A percentile compares a stretch with the other conserved stretches of the same genome.
Conservation (phyloP, 1,140 invertebrate genomes). For the Platyura marginata region DNA sequence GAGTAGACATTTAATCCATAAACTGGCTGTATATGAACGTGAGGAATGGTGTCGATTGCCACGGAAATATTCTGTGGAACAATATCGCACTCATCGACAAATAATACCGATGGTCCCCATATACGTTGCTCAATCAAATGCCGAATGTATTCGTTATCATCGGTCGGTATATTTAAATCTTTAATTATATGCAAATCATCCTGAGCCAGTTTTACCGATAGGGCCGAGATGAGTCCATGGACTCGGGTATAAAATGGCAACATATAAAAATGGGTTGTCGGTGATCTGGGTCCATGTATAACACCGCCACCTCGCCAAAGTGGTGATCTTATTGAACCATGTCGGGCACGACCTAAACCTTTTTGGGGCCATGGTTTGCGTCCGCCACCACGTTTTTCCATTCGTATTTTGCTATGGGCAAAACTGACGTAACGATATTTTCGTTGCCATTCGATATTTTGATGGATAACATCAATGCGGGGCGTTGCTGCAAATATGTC, state of each 20-base stretch:
- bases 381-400: conserved; percentile 74
- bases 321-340: conserved; percentile 80
- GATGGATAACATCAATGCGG: conserved; percentile 71
- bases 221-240: conserved; percentile 55
- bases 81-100: conserved; percentile 74
- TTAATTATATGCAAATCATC: conserved; percentile 89
- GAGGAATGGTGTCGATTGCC: conserved; percentile 53
- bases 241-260: conserved; percentile 56
- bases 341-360: conserved; percentile 68
- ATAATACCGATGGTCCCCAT: conserved; percentile 91
- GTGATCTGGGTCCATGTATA: conserved; percentile 74
- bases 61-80: conserved; percentile 73
- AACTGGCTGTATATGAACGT: conserved; percentile 88
- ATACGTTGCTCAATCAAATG: conserved; percentile 64
- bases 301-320: conserved; percentile 65
- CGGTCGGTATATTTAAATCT: conserved; percentile 67
- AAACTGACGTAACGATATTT: conserved; percentile 63
- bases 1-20: conserved; percentile 77
- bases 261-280: conserved; percentile 85
- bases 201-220: conserved; percentile 85
- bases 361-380: conserved; percentile 94
- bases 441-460: conserved; percentile 79
- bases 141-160: conserved; percentile 58
- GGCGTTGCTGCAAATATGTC: conserved; percentile 66
- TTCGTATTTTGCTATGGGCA: conserved; percentile 50